A percentile compares a stretch with the other conserved stretches of the same genome.
Evolutionary conservation across 2,113 vertebrate species (phyloP).

Genomic region (Podilymbus podiceps): DNA sequence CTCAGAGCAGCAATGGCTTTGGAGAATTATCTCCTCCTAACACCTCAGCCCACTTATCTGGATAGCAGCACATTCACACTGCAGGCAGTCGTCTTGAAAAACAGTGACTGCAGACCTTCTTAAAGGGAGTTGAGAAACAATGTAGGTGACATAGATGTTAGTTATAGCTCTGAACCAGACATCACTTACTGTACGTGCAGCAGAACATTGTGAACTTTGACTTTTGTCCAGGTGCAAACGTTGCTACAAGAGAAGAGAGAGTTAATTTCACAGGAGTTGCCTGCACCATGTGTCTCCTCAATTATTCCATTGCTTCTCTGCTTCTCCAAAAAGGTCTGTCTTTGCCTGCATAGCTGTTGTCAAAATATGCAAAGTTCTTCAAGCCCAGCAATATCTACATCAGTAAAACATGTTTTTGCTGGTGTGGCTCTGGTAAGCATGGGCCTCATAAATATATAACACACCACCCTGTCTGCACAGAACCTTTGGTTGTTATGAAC

Average conservation of each 20-base stretch:
- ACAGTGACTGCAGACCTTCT: neutral
- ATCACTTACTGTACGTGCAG: slow-evolving; percentile 88
- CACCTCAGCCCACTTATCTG: neutral
- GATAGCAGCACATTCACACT: neutral
- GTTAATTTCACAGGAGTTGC: neutral
- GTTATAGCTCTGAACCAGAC: neutral
- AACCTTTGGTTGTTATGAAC: neutral
- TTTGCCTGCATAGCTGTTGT: neutral
- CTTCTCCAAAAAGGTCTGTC: neutral
- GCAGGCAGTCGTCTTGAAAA: neutral
- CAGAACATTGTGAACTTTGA: slow-evolving; percentile 85
- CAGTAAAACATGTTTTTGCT: neutral
- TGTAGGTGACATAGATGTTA: neutral
- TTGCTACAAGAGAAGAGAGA: slow-evolving; percentile 58
- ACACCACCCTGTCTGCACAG: neutral
- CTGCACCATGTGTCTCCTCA: neutral
- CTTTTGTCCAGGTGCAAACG: slow-evolving; percentile 77
- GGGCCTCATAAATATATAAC: accelerated
- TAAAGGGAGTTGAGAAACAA: neutral
- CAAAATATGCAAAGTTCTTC: neutral
- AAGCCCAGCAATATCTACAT: neutral
- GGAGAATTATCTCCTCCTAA: neutral
- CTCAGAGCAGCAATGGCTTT: neutral
- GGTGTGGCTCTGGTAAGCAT: neutral
- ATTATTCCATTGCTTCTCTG: neutral